A percentile compares a stretch with the other conserved stretches of the same genome.
phyloP scores from a whole-genome alignment of 2,888 invertebrate genomes.

The Eupsilia transversa region DNA sequence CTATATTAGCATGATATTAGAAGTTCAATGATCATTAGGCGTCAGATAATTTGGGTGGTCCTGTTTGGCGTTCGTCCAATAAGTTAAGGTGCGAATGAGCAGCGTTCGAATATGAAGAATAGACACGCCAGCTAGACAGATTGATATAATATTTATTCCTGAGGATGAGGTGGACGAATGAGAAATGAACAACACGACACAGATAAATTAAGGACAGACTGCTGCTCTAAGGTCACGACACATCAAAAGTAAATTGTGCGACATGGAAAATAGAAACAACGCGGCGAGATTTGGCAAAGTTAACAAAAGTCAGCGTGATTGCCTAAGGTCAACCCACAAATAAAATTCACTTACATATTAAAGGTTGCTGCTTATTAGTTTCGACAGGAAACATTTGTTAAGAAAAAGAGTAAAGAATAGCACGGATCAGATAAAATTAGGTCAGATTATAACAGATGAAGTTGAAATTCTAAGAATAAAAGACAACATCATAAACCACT shows the following conservation, averaged over 20 bases:
- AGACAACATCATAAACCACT: constrained; percentile 53
- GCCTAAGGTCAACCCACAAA: constrained; percentile 39
- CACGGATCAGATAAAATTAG: constrained; percentile 57
- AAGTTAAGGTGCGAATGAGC: constrained; percentile 77
- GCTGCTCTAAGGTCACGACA: constrained; percentile 32
- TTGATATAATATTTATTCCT: constrained; percentile 62
- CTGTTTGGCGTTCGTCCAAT: constrained; percentile 77
- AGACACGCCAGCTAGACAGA: constrained; percentile 65
- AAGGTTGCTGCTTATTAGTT: constrained; percentile 17
- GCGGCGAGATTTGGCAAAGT: constrained; percentile 48
- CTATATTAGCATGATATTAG: constrained; percentile 60
- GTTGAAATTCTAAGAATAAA: constrained; percentile 63
- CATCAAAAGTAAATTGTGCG: constrained; percentile 7
- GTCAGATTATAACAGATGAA: constrained; percentile 61
- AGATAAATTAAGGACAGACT: constrained; percentile 39
- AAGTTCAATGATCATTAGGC: constrained; percentile 70
- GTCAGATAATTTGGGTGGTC: constrained; percentile 74
- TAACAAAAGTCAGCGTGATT: constrained; percentile 35
- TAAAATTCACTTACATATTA: constrained; percentile 18
- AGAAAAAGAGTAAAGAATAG: constrained; percentile 48
- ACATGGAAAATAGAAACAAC: constrained; percentile 38
- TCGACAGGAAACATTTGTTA: constrained; percentile 53
- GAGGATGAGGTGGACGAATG: constrained; percentile 51
- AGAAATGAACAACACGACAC: constrained; percentile 63
- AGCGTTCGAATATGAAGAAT: constrained; percentile 64